Conservation (phyloP, 2,113 vertebrate species). For the Prolemur simus region DNA sequence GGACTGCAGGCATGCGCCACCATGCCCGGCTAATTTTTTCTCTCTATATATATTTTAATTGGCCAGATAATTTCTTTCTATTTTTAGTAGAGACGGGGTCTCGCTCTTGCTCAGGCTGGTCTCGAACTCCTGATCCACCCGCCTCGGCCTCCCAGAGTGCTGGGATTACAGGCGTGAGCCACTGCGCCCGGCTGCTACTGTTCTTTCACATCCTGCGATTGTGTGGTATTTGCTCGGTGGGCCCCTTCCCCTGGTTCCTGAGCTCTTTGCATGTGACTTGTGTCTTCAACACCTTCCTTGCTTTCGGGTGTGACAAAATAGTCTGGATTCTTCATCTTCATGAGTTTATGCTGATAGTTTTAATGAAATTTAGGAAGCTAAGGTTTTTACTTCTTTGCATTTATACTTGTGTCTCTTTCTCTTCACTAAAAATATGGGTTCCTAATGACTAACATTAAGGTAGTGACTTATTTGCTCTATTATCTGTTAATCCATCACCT, state of each 20-base stretch:
- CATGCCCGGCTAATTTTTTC: too few relatives aligned
- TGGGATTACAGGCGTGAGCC: too few relatives aligned
- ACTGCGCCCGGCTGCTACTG: too few relatives aligned
- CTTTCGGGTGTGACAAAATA: rapidly evolving
- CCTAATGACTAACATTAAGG: not conserved
- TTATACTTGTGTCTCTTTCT: not conserved
- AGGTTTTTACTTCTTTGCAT: not conserved
- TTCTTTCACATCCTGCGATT: rapidly evolving
- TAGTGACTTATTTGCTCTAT: not conserved
- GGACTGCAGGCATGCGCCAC: too few relatives aligned
- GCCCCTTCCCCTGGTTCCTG: not conserved
- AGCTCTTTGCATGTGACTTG: rapidly evolving
- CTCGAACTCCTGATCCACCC: too few relatives aligned
- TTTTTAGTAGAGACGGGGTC: too few relatives aligned
- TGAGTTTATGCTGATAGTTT: not conserved
- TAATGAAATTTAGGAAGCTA: not conserved
- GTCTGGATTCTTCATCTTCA: not conserved
- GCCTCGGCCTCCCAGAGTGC: too few relatives aligned
- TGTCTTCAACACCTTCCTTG: rapidly evolving
- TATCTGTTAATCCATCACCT: too few relatives aligned
- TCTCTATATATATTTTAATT: too few relatives aligned
- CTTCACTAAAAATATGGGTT: not conserved
- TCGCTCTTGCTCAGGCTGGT: too few relatives aligned
- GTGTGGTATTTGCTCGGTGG: rapidly evolving
- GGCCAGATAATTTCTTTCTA: too few relatives aligned